A percentile compares a stretch with the other conserved stretches of the same genome.
Conservation (phyloP, 2,797 vertebrate genomes). For the Sebastes itinus region DNA sequence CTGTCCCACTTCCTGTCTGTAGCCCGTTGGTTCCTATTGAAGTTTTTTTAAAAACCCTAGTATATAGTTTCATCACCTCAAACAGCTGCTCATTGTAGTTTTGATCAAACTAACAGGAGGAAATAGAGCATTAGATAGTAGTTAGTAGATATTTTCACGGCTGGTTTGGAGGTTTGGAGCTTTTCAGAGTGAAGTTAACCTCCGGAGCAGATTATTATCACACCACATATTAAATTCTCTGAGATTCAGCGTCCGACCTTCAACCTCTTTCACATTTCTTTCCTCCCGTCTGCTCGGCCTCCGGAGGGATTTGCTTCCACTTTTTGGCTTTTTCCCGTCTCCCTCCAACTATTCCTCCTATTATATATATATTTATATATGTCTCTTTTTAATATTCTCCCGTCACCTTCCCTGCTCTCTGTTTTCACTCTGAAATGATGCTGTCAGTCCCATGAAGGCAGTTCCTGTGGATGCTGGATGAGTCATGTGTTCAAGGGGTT, state of each 20-base stretch:
- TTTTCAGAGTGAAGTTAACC: constrained; percentile 17
- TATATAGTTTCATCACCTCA: neutral
- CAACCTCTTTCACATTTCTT: constrained; percentile 12
- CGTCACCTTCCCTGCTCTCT: constrained; percentile 21
- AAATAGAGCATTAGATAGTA: neutral
- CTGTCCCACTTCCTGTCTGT: neutral
- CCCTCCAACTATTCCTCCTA: neutral
- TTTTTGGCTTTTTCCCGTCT: constrained; percentile 9
- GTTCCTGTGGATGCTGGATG: constrained; percentile 1
- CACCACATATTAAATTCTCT: constrained; percentile 41
- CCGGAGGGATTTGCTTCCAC: neutral
- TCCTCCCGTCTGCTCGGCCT: neutral
- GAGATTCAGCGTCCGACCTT: neutral
- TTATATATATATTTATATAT: neutral
- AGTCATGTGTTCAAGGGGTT: constrained; percentile 37
- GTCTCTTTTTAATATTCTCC: constrained; percentile 18
- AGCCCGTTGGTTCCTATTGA: neutral
- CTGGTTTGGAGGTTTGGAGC: constrained; percentile 4
- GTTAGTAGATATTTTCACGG: neutral
- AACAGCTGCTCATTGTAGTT: neutral
- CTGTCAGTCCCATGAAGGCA: constrained; percentile 36
- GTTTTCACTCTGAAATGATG: constrained; percentile 31
- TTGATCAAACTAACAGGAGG: neutral
- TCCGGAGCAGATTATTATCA: constrained; percentile 17
- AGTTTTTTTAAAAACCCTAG: neutral